phyloP scores from a whole-genome alignment of 2,797 vertebrate genomes.

The Atherinosoma microstoma region DNA sequence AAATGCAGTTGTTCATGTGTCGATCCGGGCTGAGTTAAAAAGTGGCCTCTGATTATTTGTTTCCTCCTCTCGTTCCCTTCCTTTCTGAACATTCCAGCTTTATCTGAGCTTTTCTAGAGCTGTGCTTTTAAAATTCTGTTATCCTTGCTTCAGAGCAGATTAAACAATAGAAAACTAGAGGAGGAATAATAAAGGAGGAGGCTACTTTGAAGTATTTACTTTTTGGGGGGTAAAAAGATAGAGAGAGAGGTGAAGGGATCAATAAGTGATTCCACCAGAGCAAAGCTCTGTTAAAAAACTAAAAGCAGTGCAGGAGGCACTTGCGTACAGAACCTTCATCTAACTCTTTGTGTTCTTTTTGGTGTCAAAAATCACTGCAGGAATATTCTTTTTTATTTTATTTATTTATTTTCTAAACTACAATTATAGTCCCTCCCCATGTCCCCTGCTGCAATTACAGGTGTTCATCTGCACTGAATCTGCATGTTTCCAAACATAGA shows the following conservation, averaged over 20 bases:
- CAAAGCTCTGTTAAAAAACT: conserved; percentile 42
- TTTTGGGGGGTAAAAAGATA: conserved; percentile 17
- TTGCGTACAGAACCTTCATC: conserved; percentile 46
- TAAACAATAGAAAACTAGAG: conserved; percentile 42
- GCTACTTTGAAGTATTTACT: conserved; percentile 38
- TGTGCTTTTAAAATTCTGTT: conserved; percentile 26
- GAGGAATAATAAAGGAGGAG: conserved; percentile 51
- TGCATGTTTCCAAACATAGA: conserved; percentile 78
- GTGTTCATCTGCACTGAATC: conserved; percentile 68
- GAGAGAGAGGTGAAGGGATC: conserved; percentile 21
- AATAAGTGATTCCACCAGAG: conserved; percentile 47
- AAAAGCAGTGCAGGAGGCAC: conserved; percentile 35
- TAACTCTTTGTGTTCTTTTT: conserved; percentile 33
- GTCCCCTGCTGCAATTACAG: conserved; percentile 44
- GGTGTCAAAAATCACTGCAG: conserved; percentile 44
- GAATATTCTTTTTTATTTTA: conserved; percentile 25
- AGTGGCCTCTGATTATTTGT: conserved; percentile 46
- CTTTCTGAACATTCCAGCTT: conserved; percentile 71
- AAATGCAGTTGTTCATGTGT: conserved; percentile 58
- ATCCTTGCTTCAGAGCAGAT: conserved; percentile 36
- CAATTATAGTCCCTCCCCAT: conserved; percentile 21
- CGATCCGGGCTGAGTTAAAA: conserved; percentile 49
- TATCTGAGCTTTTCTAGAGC: conserved; percentile 45
- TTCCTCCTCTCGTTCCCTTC: conserved; percentile 60
- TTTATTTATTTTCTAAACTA: conserved; percentile 29